Conservation (phyloP, 2,888 invertebrate species). For the Hydrotaea diabolus region DNA sequence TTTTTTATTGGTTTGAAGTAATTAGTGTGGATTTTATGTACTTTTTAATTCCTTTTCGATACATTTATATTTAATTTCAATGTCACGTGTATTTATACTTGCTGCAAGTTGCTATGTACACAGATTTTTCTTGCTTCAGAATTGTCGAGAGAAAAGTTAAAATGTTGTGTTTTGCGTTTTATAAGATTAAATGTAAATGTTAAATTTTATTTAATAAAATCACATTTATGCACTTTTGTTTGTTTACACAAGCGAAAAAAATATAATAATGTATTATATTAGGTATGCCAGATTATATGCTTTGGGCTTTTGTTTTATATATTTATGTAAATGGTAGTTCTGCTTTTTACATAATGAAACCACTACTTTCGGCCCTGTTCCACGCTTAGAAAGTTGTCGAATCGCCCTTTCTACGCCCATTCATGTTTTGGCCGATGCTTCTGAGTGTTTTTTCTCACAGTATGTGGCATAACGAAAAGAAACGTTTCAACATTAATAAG, state of each 20-base stretch:
- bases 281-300: slow-evolving; percentile 15
- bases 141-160: slow-evolving; percentile 47
- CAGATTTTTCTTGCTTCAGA: neutral
- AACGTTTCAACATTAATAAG: neutral
- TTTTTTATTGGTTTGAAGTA: slow-evolving; percentile 56
- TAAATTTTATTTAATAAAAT: slow-evolving; percentile 78
- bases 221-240: slow-evolving; percentile 76
- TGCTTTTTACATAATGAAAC: slow-evolving; percentile 76
- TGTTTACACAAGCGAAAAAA: slow-evolving; percentile 67
- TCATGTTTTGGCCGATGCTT: too few species aligned
- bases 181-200: slow-evolving; percentile 57
- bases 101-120: slow-evolving; percentile 42
- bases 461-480: too few species aligned
- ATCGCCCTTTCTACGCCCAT: neutral
- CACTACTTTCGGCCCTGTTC: slow-evolving; percentile 68
- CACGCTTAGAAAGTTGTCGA: slow-evolving; percentile 41
- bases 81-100: slow-evolving; percentile 49
- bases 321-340: slow-evolving; percentile 13
- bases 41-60: slow-evolving; percentile 62
- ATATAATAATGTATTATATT: slow-evolving; percentile 56
- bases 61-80: slow-evolving; percentile 62
- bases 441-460: too few species aligned
- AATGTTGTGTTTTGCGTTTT: slow-evolving; percentile 24
- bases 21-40: slow-evolving; percentile 29
- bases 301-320: neutral